Percentiles rank a stretch among this genome's conserved stretches.
These are phyloP conservation scores for Copsychus sechellarum DNA, from an alignment of 2,113 vertebrate genomes.

Conservation along the genomic window DNA sequence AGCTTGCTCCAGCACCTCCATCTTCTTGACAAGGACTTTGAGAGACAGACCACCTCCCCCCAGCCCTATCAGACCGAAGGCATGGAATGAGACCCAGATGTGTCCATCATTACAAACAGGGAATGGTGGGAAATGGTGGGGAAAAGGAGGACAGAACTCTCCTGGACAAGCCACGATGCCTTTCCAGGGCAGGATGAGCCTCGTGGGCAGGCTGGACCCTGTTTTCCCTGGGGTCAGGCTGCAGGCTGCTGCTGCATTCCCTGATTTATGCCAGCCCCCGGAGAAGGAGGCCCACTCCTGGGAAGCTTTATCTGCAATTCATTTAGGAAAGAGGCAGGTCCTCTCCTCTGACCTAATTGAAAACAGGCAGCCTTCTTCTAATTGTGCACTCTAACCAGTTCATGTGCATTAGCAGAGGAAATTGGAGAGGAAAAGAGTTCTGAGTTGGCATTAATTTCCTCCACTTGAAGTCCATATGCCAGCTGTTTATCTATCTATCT, in stretches of 20 bases:
- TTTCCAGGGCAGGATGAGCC: neutral
- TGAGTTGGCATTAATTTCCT: constrained; percentile 15
- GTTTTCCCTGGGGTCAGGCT: neutral
- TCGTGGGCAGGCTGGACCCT: neutral
- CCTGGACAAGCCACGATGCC: fast-evolving
- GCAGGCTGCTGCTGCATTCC: neutral
- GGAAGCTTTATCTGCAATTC: constrained; percentile 40
- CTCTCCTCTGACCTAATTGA: constrained; percentile 30
- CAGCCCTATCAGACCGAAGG: neutral
- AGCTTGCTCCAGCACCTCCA: neutral
- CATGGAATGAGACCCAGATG: constrained; percentile 23
- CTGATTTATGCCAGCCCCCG: neutral
- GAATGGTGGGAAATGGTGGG: neutral
- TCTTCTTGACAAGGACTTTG: neutral
- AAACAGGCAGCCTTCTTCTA: constrained; percentile 29
- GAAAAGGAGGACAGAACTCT: neutral
- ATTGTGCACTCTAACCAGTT: neutral
- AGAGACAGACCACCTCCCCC: neutral
- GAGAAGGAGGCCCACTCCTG: constrained; percentile 11
- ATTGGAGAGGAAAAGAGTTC: neutral
- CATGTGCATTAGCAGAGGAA: neutral
- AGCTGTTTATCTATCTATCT: neutral
- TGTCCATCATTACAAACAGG: neutral
- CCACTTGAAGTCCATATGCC: neutral
- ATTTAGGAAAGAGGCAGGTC: constrained; percentile 46